Evolutionary conservation across 2,888 invertebrate genomes (phyloP).

Genomic region (Petrophora chlorosata): DNA sequence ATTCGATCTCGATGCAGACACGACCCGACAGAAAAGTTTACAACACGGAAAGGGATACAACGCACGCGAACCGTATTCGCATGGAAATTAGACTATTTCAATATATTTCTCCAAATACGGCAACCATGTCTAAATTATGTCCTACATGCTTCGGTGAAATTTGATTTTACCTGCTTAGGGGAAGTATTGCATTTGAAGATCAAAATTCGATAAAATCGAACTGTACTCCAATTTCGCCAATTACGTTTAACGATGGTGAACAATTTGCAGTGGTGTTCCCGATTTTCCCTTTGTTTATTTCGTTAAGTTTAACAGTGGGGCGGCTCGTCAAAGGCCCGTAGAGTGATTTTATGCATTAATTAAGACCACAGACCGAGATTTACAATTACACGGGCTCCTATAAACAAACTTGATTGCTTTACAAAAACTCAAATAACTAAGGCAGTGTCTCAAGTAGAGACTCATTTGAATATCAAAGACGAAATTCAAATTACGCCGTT

Average conservation of each 20-base stretch:
- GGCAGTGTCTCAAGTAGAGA: slow-evolving; percentile 83
- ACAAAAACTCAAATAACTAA: slow-evolving; percentile 84
- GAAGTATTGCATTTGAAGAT: slow-evolving; percentile 5
- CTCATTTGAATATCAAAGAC: slow-evolving; percentile 84
- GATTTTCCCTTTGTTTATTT: slow-evolving; percentile 59
- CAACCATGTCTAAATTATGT: slow-evolving; percentile 41
- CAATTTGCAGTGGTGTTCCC: slow-evolving; percentile 18
- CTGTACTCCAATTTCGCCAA: background rate
- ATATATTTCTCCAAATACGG: slow-evolving; percentile 49
- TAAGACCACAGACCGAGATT: slow-evolving; percentile 80
- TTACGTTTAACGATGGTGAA: background rate
- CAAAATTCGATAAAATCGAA: background rate
- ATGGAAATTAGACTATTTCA: slow-evolving; percentile 61
- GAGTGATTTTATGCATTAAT: slow-evolving; percentile 79
- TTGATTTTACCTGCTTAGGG: slow-evolving; percentile 40
- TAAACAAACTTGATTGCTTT: slow-evolving; percentile 84
- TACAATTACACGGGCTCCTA: slow-evolving; percentile 79
- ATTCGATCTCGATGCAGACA: slow-evolving; percentile 72
- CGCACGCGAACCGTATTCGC: slow-evolving; percentile 70
- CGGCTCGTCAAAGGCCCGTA: slow-evolving; percentile 59
- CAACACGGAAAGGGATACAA: slow-evolving; percentile 70
- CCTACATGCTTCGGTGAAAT: slow-evolving; percentile 42
- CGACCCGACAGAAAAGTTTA: slow-evolving; percentile 65
- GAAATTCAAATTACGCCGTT: slow-evolving; percentile 83
- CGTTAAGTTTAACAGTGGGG: slow-evolving; percentile 55